Conservation (phyloP, 1,140 invertebrate species). For the Aricia agestis region DNA sequence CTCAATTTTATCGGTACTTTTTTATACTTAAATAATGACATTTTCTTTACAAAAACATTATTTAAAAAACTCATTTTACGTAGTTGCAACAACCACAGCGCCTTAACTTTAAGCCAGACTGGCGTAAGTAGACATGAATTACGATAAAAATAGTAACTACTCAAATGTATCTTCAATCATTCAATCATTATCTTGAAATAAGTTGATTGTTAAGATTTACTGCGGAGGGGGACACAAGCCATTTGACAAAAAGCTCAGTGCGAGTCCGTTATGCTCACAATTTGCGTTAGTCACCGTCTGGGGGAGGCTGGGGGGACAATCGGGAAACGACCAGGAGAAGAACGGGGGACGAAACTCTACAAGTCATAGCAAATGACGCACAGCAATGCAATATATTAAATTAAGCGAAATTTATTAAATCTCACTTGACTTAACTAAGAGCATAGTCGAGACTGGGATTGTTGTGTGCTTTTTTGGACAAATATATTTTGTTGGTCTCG, state of each 20-base stretch:
- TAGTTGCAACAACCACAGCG: no score
- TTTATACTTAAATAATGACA: no score
- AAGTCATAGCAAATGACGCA: slow-evolving; percentile 43
- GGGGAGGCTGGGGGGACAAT: slow-evolving; percentile 26
- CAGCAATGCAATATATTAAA: slow-evolving; percentile 23
- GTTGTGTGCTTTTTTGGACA: no score
- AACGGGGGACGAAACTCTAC: slow-evolving; percentile 37
- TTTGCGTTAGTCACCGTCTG: slow-evolving; percentile 40
- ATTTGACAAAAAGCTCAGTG: slow-evolving; percentile 41
- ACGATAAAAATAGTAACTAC: not conserved
- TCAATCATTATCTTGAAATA: slow-evolving; percentile 10
- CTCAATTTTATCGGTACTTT: no score
- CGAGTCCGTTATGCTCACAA: slow-evolving; percentile 38
- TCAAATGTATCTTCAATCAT: not conserved
- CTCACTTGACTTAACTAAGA: not conserved
- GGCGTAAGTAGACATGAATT: no score
- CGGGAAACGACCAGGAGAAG: slow-evolving; percentile 36
- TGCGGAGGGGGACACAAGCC: slow-evolving; percentile 22
- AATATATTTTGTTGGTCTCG: no score
- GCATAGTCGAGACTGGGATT: no score
- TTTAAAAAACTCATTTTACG: no score
- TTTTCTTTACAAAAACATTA: no score
- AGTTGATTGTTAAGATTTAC: slow-evolving; percentile 2
- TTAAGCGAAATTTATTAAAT: slow-evolving; percentile 10
- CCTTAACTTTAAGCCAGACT: no score